Percentiles rank a stretch among this genome's conserved stretches.
Conservation (phyloP, 2,888 invertebrate species). For the Microctonus hyperodae region DNA sequence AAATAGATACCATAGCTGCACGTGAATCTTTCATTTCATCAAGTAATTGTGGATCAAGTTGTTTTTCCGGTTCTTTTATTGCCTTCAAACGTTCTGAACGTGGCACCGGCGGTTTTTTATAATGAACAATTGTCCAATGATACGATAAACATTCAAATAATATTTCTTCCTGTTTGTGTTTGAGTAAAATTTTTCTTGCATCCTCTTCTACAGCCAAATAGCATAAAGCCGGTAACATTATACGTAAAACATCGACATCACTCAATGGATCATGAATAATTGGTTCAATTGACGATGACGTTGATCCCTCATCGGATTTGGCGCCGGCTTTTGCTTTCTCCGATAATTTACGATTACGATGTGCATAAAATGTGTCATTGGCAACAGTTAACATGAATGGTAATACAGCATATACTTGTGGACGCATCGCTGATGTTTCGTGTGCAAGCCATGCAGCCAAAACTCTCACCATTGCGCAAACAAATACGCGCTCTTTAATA, state of each 20-base stretch:
- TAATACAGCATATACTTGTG: constrained; percentile 80
- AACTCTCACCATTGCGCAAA: constrained; percentile 85
- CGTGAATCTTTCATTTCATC: constrained; percentile 87
- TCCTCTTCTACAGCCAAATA: constrained; percentile 92
- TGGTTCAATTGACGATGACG: constrained; percentile 51
- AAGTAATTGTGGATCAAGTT: constrained; percentile 75
- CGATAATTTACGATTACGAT: constrained; percentile 72
- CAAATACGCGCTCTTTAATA: constrained; percentile 76
- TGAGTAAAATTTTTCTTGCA: constrained; percentile 79
- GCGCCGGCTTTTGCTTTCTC: constrained; percentile 70
- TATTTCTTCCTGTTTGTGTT: constrained; percentile 81
- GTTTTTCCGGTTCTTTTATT: constrained; percentile 78
- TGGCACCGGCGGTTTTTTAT: constrained; percentile 82
- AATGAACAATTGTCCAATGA: constrained; percentile 88
- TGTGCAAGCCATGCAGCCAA: constrained; percentile 90
- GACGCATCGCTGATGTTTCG: constrained; percentile 87
- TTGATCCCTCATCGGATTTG: constrained; percentile 51
- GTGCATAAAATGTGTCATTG: constrained; percentile 83
- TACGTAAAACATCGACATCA: constrained; percentile 77
- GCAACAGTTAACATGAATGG: constrained; percentile 83
- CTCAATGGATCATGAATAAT: constrained; percentile 65
- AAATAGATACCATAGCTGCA: constrained; percentile 85
- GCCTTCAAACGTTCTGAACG: constrained; percentile 80
- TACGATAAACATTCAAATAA: constrained; percentile 81
- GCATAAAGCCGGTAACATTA: constrained; percentile 88